Conservation (phyloP, 2,797 vertebrate genomes). For the Microchirus variegatus region DNA sequence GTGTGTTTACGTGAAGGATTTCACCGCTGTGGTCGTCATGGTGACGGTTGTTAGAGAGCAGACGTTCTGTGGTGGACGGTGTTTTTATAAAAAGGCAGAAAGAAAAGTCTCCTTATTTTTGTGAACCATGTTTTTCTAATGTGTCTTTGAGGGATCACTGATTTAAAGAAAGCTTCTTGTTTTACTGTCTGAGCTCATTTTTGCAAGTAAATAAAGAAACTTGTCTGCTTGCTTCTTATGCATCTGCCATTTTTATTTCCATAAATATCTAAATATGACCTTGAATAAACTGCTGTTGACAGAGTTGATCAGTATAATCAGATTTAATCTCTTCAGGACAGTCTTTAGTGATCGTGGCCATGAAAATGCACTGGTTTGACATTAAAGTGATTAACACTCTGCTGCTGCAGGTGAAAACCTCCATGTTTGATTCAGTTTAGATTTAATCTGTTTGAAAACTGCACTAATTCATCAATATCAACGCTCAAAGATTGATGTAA, state of each 20-base stretch:
- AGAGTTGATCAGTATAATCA: constrained; percentile 2
- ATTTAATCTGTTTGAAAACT: background rate
- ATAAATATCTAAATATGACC: constrained; percentile 47
- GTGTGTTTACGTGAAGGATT: too few relatives aligned
- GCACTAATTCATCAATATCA: background rate
- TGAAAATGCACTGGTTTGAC: constrained; percentile 73
- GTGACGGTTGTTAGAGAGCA: too few relatives aligned
- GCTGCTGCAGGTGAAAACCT: constrained; percentile 50
- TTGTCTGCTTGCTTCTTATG: constrained; percentile 33
- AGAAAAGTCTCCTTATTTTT: constrained; percentile 36
- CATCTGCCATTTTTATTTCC: constrained; percentile 51
- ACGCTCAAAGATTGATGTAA: background rate
- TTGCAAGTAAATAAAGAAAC: constrained; percentile 13
- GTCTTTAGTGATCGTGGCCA: constrained; percentile 49
- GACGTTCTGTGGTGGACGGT: constrained; percentile 8
- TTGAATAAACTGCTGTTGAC: constrained; percentile 48
- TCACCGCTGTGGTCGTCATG: too few relatives aligned
- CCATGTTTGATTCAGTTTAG: rapidly evolving
- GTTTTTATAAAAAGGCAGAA: constrained; percentile 40
- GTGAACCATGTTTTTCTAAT: constrained; percentile 58
- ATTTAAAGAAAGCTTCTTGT: constrained; percentile 31
- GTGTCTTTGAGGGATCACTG: constrained; percentile 37
- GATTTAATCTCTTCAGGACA: constrained; percentile 22
- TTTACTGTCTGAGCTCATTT: constrained; percentile 27
- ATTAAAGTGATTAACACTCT: constrained; percentile 41